Conservation (phyloP, 2,113 vertebrate species). For the Varanus salvator region DNA sequence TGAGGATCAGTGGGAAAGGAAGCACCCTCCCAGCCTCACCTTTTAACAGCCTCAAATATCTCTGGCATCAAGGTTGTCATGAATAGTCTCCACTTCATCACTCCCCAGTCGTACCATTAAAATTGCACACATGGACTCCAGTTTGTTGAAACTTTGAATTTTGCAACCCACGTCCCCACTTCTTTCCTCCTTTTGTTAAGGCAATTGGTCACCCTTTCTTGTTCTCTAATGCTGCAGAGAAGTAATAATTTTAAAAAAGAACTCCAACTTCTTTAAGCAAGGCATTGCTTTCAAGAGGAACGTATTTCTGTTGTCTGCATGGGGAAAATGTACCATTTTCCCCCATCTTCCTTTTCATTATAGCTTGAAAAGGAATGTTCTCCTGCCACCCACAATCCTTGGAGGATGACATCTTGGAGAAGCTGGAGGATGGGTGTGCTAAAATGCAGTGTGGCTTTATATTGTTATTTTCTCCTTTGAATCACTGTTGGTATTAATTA, state of each 20-base stretch:
- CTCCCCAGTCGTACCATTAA: neutral
- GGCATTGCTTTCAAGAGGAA: neutral
- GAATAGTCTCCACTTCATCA: neutral
- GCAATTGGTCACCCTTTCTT: neutral
- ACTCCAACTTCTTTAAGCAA: neutral
- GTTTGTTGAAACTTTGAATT: neutral
- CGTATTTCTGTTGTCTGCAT: neutral
- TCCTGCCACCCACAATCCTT: neutral
- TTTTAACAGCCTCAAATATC: neutral
- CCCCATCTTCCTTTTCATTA: neutral
- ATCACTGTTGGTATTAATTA: slow-evolving; percentile 7
- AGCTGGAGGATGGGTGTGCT: neutral
- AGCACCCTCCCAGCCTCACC: neutral
- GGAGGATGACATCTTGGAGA: neutral
- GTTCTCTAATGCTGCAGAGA: neutral
- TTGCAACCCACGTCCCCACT: neutral
- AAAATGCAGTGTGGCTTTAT: neutral
- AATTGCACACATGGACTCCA: neutral
- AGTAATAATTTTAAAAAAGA: neutral
- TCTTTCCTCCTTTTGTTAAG: neutral
- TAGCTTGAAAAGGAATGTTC: neutral
- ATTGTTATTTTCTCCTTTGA: neutral
- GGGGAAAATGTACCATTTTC: neutral
- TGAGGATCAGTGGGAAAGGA: neutral
- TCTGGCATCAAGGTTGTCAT: neutral